phyloP scores from a whole-genome alignment of 2,113 vertebrate genomes.

The Lichenostomus cassidix region DNA sequence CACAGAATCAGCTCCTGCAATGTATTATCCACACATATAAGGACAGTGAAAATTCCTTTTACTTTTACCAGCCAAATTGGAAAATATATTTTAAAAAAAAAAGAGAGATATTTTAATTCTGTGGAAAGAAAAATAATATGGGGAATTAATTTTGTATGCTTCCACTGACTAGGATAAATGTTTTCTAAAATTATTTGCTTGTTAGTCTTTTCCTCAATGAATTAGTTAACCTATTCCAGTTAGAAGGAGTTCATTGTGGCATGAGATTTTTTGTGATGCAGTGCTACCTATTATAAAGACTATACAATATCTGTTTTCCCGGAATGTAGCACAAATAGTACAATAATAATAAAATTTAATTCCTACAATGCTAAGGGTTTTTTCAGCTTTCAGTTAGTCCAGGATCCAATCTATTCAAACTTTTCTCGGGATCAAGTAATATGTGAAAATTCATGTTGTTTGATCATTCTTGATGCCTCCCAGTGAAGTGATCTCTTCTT shows the following conservation, averaged over 20 bases:
- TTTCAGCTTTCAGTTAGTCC: background rate
- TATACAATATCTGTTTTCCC: background rate
- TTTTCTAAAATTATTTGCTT: accelerated
- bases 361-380: background rate
- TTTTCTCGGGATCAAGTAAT: background rate
- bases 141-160: background rate
- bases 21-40: background rate
- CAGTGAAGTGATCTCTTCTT: background rate
- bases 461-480: background rate
- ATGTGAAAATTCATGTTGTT: background rate
- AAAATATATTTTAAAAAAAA: background rate
- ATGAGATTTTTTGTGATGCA: accelerated
- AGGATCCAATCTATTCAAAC: background rate
- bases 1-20: background rate
- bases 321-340: background rate
- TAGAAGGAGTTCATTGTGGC: background rate
- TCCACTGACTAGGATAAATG: background rate
- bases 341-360: background rate
- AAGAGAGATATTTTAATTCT: background rate
- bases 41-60: background rate
- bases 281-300: background rate
- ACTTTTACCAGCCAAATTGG: constrained; percentile 8
- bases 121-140: background rate
- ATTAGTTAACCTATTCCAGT: background rate
- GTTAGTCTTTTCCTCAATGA: background rate